Evolutionary conservation across 2,888 invertebrate genomes (phyloP).

Genomic region (Caenorhabditis wallacei): DNA sequence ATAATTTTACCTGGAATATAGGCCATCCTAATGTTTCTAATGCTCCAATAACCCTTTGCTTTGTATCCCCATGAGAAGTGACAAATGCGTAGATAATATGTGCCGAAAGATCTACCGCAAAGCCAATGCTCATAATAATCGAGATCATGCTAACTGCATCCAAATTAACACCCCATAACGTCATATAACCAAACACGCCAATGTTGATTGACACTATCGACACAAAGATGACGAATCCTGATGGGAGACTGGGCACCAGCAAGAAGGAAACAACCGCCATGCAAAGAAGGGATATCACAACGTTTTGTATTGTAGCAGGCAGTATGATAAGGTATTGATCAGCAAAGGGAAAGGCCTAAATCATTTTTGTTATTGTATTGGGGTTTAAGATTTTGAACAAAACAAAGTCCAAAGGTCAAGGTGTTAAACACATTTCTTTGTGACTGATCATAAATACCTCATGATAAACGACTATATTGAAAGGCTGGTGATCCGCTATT

Average conservation of each 20-base stretch:
- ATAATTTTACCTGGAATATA: conserved; percentile 86
- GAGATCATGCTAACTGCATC: conserved; percentile 91
- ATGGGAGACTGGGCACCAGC: conserved; percentile 88
- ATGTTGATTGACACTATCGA: conserved; percentile 94
- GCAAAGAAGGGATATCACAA: conserved; percentile 89
- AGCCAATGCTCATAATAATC: conserved; percentile 96
- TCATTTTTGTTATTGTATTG: no score
- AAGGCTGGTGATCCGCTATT: conserved; percentile 80
- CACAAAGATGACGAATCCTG: conserved; percentile 90
- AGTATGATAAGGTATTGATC: conserved; percentile 83
- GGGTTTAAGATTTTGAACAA: neutral
- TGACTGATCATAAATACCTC: conserved; percentile 62
- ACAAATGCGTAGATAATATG: conserved; percentile 97
- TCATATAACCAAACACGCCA: conserved; percentile 97
- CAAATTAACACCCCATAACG: conserved; percentile 93
- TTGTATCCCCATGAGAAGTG: conserved; percentile 90
- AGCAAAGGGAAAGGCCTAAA: conserved; percentile 82
- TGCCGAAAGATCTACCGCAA: conserved; percentile 93
- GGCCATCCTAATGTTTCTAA: conserved; percentile 93
- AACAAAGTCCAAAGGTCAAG: neutral
- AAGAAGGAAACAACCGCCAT: conserved; percentile 96
- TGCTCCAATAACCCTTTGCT: conserved; percentile 91
- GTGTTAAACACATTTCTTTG: neutral
- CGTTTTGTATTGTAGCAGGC: conserved; percentile 86
- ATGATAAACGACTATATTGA: conserved; percentile 71